Percentiles rank a stretch among this genome's conserved stretches.
phyloP scores from a whole-genome alignment of 2,113 vertebrate genomes.

The Tragelaphus buxtoni region DNA sequence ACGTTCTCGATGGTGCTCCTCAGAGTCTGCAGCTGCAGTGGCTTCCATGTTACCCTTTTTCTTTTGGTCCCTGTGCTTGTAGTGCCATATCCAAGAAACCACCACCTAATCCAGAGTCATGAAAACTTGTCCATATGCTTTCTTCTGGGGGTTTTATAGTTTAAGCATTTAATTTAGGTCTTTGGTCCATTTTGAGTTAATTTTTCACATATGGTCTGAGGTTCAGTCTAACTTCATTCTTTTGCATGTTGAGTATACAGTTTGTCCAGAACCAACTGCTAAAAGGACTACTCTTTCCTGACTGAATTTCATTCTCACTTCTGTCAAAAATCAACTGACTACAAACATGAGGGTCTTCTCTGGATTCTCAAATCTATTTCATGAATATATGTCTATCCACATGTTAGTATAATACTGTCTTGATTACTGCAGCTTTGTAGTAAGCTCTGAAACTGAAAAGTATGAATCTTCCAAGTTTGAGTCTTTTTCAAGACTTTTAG shows the following conservation, averaged over 20 bases:
- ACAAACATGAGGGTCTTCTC: not conserved
- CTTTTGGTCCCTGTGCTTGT: not conserved
- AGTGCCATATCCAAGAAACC: not conserved
- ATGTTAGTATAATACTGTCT: not conserved
- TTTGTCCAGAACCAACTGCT: not conserved
- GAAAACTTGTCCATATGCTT: not conserved
- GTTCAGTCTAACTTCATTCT: not conserved
- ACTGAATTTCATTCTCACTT: not conserved
- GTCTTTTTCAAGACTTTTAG: not conserved
- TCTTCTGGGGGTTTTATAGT: not conserved
- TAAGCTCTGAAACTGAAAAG: not conserved
- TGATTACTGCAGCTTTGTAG: not conserved
- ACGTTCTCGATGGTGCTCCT: not conserved
- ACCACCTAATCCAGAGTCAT: not conserved
- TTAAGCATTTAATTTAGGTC: not conserved
- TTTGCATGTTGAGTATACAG: not conserved
- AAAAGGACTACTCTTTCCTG: not conserved
- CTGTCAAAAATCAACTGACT: not conserved
- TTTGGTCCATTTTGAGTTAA: not conserved
- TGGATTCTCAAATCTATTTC: not conserved
- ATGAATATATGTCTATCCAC: not conserved
- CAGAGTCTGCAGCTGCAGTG: not conserved
- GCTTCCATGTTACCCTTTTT: not conserved
- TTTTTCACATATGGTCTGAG: not conserved
- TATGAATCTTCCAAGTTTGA: not conserved